Percentiles rank a stretch among this genome's conserved stretches.
Conservation (phyloP, 2,888 invertebrate species). For the Altica lythri region DNA sequence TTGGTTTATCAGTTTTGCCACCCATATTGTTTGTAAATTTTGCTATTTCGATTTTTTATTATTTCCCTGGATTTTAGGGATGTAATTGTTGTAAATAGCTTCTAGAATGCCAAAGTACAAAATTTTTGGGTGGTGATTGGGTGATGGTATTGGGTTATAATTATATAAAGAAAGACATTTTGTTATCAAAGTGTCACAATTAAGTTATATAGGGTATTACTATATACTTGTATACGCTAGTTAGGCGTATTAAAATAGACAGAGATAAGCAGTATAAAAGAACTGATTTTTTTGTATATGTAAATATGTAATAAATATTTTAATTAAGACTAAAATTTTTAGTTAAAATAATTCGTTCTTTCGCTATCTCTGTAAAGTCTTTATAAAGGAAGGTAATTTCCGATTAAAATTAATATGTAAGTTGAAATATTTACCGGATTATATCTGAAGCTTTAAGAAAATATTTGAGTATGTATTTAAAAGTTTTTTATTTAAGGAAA, state of each 20-base stretch:
- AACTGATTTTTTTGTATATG: too few species aligned
- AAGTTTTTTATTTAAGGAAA: constrained; percentile 6
- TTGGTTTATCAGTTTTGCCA: constrained; percentile 99
- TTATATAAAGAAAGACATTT: constrained; percentile 43
- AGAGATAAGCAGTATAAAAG: too few species aligned
- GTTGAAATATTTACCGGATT: constrained; percentile 55
- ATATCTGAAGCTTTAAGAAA: constrained; percentile 2
- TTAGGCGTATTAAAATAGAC: constrained; percentile 38
- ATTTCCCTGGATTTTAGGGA: neutral
- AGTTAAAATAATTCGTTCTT: too few species aligned
- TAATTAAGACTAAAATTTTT: too few species aligned
- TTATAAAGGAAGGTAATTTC: constrained; percentile 62
- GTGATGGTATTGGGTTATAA: constrained; percentile 26
- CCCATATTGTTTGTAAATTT: constrained; percentile 80
- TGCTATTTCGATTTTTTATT: too few species aligned
- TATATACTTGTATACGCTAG: constrained; percentile 40
- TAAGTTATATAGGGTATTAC: constrained; percentile 53
- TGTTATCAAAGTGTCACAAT: constrained; percentile 50
- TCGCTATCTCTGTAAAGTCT: too few species aligned
- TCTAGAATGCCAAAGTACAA: constrained; percentile 31
- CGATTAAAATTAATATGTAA: constrained; percentile 50
- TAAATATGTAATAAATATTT: too few species aligned
- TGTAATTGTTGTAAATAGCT: constrained; percentile 20
- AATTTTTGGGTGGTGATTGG: constrained; percentile 27
- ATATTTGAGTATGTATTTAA: neutral